These are phyloP conservation scores for Alces alces DNA, from an alignment of 2,113 vertebrate genomes.

Conservation along the genomic window DNA sequence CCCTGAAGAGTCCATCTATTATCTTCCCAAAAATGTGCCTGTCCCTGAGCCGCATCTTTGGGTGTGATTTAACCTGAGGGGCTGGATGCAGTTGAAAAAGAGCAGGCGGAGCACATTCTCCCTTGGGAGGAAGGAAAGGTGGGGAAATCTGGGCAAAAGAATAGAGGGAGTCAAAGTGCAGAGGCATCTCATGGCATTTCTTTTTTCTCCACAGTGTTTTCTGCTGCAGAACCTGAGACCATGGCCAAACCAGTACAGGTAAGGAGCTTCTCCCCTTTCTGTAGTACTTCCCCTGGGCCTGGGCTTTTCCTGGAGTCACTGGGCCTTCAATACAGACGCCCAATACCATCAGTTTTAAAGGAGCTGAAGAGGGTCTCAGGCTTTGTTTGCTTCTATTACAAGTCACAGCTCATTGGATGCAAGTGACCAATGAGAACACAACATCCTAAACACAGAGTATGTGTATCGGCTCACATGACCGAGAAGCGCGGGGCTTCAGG, in stretches of 20 bases:
- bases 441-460: not conserved
- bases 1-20: not conserved
- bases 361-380: not conserved
- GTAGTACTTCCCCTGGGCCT: not conserved
- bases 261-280: not conserved
- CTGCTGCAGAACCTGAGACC: conserved; percentile 24
- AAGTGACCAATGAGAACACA: not conserved
- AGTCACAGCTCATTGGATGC: not conserved
- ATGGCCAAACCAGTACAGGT: conserved; percentile 69
- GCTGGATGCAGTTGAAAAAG: not conserved
- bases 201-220: conserved; percentile 41
- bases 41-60: not conserved
- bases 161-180: not conserved
- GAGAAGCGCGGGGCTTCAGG: not conserved
- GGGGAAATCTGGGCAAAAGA: not conserved
- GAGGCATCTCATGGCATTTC: not conserved
- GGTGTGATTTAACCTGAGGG: not conserved
- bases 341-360: not conserved
- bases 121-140: not conserved
- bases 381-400: not conserved
- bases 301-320: not conserved
- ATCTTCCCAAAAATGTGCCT: not conserved
- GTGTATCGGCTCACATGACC: not conserved
- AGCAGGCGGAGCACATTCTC: not conserved
- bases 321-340: no score